phyloP scores from a whole-genome alignment of 2,113 vertebrate genomes.

The Eulacestoma nigropectus region DNA sequence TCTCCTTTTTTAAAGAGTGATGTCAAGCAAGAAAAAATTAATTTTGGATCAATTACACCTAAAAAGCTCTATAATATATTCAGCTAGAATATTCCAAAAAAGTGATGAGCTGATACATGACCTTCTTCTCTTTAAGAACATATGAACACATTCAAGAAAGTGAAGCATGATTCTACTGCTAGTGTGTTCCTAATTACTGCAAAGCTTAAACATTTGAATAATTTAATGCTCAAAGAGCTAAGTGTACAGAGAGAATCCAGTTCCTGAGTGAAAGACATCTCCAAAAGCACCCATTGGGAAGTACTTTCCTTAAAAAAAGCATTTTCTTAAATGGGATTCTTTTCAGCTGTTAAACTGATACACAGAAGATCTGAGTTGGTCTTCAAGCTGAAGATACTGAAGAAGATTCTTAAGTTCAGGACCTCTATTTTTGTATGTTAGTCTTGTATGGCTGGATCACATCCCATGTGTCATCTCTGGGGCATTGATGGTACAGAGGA shows the following conservation, averaged over 20 bases:
- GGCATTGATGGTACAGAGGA: neutral
- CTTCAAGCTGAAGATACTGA: neutral
- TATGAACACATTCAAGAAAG: neutral
- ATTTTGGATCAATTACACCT: neutral
- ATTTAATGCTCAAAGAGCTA: neutral
- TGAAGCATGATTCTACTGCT: neutral
- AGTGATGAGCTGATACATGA: neutral
- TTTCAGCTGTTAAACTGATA: neutral
- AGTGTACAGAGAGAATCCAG: neutral
- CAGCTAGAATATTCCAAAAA: neutral
- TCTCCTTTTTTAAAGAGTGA: neutral
- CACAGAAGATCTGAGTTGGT: neutral
- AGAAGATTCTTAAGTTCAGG: neutral
- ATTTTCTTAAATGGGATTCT: neutral
- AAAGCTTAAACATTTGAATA: neutral
- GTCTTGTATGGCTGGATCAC: neutral
- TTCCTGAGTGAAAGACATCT: neutral
- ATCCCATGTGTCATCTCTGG: neutral
- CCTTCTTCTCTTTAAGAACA: constrained; percentile 28
- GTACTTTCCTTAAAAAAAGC: neutral
- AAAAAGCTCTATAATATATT: neutral
- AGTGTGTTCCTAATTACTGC: neutral
- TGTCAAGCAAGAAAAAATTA: neutral
- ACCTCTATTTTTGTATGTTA: neutral
- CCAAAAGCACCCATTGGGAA: neutral